Conservation (phyloP, 2,888 invertebrate genomes). For the Zaprionus obscuricornis region DNA sequence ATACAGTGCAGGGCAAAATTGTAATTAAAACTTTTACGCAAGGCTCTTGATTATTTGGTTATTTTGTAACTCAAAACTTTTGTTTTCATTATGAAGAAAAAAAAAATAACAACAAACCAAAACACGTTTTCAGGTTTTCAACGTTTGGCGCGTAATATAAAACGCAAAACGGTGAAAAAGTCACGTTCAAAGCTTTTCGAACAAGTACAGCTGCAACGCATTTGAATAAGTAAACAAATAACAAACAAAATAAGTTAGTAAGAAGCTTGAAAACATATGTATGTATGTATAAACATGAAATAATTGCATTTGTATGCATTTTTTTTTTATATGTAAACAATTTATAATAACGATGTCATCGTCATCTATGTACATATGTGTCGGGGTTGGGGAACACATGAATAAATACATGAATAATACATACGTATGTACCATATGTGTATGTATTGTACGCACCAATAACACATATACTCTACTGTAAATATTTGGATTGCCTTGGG, state of each 20-base stretch:
- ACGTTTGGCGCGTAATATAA: constrained; percentile 31
- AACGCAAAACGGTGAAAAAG: constrained; percentile 6
- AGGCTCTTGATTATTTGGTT: constrained; percentile 21
- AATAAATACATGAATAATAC: constrained; percentile 10
- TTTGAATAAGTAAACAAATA: constrained; percentile 42
- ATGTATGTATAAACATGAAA: constrained; percentile 19
- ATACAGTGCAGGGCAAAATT: constrained; percentile 4
- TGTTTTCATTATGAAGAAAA: constrained; percentile 1
- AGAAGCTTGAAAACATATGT: constrained; percentile 1
- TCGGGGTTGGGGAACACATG: constrained; percentile 49
- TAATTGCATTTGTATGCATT: no score
- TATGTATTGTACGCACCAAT: constrained; percentile 40
- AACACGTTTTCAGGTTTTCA: constrained; percentile 35
- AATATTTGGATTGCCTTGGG: constrained; percentile 21
- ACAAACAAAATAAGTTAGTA: constrained; percentile 5
- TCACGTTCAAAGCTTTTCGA: constrained; percentile 38
- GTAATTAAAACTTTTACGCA: constrained; percentile 31
- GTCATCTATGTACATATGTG: constrained; percentile 48
- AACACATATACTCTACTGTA: constrained; percentile 12
- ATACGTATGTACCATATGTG: not conserved
- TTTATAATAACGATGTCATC: constrained; percentile 33
- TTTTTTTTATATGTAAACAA: no score
- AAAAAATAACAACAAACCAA: constrained; percentile 8
- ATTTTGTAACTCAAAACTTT: constrained; percentile 10
- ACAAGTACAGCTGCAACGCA: constrained; percentile 18